Conservation (phyloP, 2,797 vertebrate genomes). For the Staurois parvus region DNA sequence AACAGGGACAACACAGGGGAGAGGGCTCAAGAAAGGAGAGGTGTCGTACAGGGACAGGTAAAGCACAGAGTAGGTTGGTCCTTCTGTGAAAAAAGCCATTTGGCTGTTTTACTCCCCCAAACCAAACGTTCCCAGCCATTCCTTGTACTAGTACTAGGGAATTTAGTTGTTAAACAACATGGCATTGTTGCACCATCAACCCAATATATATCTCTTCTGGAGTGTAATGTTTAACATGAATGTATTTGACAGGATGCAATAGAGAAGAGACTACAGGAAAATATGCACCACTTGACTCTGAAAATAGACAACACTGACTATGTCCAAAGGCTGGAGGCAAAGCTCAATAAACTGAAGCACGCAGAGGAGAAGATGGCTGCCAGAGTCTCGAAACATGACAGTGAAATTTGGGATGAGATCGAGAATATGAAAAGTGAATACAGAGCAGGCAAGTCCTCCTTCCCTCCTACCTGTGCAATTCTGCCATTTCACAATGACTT, state of each 20-base stretch:
- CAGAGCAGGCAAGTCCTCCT: constrained; percentile 77
- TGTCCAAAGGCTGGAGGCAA: constrained; percentile 64
- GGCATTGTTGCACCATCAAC: no score
- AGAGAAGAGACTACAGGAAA: constrained; percentile 73
- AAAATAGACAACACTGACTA: constrained; percentile 73
- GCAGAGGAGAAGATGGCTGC: constrained; percentile 73
- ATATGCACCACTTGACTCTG: constrained; percentile 69
- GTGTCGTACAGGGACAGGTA: no score
- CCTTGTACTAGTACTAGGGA: no score
- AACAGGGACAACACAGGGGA: no score
- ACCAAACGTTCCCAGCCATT: no score
- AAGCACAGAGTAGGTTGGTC: no score
- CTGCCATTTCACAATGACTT: not conserved
- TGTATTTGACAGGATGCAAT: constrained; percentile 72
- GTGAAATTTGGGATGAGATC: constrained; percentile 77
- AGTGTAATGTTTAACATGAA: not conserved
- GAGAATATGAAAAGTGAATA: constrained; percentile 84
- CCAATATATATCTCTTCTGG: not conserved
- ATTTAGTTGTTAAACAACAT: no score
- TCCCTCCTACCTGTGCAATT: not conserved
- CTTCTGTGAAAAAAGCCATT: no score
- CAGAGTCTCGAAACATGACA: constrained; percentile 77
- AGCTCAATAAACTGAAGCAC: constrained; percentile 69
- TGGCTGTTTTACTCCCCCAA: no score
- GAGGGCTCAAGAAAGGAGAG: no score